Evolutionary conservation across 2,888 invertebrate species (phyloP), one percentile per base, ranked within the genome.

Genomic region (Hydrotaea cyrtoneurina): DNA sequence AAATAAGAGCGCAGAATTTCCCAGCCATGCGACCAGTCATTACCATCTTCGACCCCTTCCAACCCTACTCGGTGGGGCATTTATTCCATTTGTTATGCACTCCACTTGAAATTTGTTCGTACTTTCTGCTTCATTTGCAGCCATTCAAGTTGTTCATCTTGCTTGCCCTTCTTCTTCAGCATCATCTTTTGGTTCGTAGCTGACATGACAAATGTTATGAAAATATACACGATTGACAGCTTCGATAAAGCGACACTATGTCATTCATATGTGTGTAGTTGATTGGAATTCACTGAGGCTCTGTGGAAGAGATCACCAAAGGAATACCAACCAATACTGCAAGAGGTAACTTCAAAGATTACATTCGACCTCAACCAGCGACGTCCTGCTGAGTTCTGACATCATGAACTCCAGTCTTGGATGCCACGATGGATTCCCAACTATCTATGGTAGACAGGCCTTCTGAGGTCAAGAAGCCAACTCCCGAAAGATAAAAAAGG

Each of bases 161-260:
- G n/a, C n/a, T n/a, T n/a, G n/a, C n/a, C n/a, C 11, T 21, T 74
- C 15, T 57, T 64, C 23, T 17, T 19, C 46, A 36, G 11, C 36
- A 66, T 23, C 57, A 57, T n/a, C 55, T 39, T 64, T 64, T 39
- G 13, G 17, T 26, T n/a, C 13, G 46, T 50, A 17, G 23, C 26
- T 78, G 46, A 57, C 55, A 75, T 69, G 77, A 75, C 78, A 62
- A 72, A 72, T 80, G 78, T 74, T 80, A 72, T 80, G 59, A 75
- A 83, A 80, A 71, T 78, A 31, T 31, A 4, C 31, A 31, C 59
- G 80, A 77, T 73, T 83, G 83, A 80, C 83, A 80, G 80, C 53
- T 78, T 77, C 43, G 80, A 74, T 76, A 77, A 83, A 80, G 73
- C 80, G 83, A 77, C 80, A 80, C 59, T 19, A 57, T 72, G 78